phyloP scores from a whole-genome alignment of 1,140 invertebrate genomes.

The Brachionus koreanus region DNA sequence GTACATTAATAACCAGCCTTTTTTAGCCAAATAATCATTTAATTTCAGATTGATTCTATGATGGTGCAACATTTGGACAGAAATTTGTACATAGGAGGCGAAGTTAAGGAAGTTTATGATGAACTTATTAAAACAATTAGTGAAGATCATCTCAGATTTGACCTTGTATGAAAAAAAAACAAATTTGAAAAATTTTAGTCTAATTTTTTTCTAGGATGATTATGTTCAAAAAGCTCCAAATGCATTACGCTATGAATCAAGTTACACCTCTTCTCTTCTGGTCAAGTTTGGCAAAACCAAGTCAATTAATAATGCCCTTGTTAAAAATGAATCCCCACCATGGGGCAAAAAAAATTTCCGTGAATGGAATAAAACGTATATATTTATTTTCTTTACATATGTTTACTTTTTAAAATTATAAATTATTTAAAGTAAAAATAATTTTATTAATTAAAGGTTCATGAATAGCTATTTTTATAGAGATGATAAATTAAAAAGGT shows the following conservation, averaged over 20 bases:
- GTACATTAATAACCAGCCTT: slow-evolving; percentile 45
- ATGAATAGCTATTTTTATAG: slow-evolving; percentile 36
- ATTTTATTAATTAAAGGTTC: slow-evolving; percentile 21
- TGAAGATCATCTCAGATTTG: slow-evolving; percentile 52
- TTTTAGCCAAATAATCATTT: neutral
- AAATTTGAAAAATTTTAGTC: neutral
- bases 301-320: slow-evolving; percentile 51
- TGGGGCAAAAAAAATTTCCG: slow-evolving; percentile 51
- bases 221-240: slow-evolving; percentile 50
- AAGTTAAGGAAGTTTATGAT: slow-evolving; percentile 57
- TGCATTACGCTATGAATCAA: slow-evolving; percentile 47
- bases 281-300: slow-evolving; percentile 49
- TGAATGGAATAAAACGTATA: slow-evolving; percentile 56
- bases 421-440: too few relatives aligned
- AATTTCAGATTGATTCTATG: slow-evolving; percentile 51
- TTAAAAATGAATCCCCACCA: slow-evolving; percentile 49
- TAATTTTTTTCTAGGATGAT: slow-evolving; percentile 49
- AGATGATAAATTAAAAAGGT: slow-evolving; percentile 42
- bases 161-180: slow-evolving; percentile 48
- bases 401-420: too few relatives aligned
- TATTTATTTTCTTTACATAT: neutral
- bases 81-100: slow-evolving; percentile 56
- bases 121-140: slow-evolving; percentile 58
- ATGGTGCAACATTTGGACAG: slow-evolving; percentile 55
- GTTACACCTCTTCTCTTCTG: slow-evolving; percentile 50